Evolutionary conservation across 2,888 invertebrate genomes (phyloP).

Genomic region (Ptilodon capucinus): DNA sequence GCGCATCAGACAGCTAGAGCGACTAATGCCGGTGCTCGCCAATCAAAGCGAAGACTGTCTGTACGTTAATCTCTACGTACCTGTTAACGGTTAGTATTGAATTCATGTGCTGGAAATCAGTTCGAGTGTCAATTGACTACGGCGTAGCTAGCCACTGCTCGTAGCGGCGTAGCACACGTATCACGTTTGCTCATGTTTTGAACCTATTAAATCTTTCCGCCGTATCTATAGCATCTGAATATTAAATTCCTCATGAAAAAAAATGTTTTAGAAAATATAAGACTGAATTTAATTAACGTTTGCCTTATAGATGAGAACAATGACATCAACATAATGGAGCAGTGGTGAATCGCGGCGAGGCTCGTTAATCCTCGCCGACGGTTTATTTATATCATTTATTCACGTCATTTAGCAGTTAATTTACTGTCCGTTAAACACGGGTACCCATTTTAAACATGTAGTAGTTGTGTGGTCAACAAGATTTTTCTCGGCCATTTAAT

Average conservation of each 20-base stretch:
- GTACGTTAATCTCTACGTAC: slow-evolving; percentile 98
- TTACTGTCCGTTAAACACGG: slow-evolving; percentile 60
- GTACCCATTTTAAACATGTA: slow-evolving; percentile 56
- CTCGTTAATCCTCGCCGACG: slow-evolving; percentile 65
- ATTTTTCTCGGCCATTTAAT: background rate
- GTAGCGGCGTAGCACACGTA: background rate
- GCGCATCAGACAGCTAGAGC: slow-evolving; percentile 91
- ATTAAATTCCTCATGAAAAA: no score
- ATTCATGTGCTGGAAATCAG: background rate
- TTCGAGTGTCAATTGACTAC: no score
- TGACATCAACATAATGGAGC: slow-evolving; percentile 30
- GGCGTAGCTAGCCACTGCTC: no score
- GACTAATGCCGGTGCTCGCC: slow-evolving; percentile 90
- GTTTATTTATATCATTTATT: slow-evolving; percentile 70
- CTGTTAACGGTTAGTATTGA: slow-evolving; percentile 80
- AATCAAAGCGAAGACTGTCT: slow-evolving; percentile 99
- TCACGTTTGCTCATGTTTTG: background rate
- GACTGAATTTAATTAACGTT: slow-evolving; percentile 8
- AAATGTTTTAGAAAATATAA: no score
- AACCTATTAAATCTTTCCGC: no score
- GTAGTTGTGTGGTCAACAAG: slow-evolving; percentile 21
- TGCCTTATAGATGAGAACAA: slow-evolving; percentile 26
- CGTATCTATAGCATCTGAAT: no score
- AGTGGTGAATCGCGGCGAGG: slow-evolving; percentile 46
- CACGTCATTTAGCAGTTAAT: slow-evolving; percentile 65